Conservation (phyloP, 2,888 invertebrate species). For the Drosophila recens region DNA sequence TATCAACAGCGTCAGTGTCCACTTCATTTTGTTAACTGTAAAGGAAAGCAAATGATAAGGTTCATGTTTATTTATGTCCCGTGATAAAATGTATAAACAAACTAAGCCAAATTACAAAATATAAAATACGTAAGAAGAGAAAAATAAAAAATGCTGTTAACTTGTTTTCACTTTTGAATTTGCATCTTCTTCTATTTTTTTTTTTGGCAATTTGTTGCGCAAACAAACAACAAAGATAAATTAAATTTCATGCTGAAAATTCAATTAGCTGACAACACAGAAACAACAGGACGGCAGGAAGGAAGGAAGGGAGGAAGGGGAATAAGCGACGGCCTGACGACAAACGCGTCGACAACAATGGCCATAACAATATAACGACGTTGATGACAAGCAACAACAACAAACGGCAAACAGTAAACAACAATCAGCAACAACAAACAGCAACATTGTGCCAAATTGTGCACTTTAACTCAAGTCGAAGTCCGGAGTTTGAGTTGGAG, state of each 20-base stretch:
- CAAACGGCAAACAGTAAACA: constrained; percentile 33
- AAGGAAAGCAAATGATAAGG: constrained; percentile 36
- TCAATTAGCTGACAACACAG: constrained; percentile 80
- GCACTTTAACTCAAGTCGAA: constrained; percentile 62
- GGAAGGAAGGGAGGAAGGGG: constrained; percentile 23
- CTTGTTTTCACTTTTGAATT: constrained; percentile 55
- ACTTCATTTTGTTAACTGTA: constrained; percentile 61
- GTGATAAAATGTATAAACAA: constrained; percentile 36
- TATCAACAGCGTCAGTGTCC: constrained; percentile 43
- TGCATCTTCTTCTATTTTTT: constrained; percentile 31
- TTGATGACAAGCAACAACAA: constrained; percentile 66
- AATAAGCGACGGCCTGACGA: constrained; percentile 32
- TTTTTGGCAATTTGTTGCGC: constrained; percentile 64
- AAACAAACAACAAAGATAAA: constrained; percentile 79
- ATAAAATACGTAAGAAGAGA: constrained; percentile 14
- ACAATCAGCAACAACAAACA: constrained; percentile 12
- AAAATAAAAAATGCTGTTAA: constrained; percentile 46
- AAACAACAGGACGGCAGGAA: constrained; percentile 39
- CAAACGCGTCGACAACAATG: constrained; percentile 60
- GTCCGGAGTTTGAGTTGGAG: constrained; percentile 23
- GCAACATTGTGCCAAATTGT: constrained; percentile 78
- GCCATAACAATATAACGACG: constrained; percentile 80
- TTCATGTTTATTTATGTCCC: constrained; percentile 33
- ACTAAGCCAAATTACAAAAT: constrained; percentile 48
- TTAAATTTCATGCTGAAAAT: constrained; percentile 81